These are phyloP conservation scores for Meles meles DNA, from an alignment of 2,113 vertebrate genomes.

Conservation along the genomic window DNA sequence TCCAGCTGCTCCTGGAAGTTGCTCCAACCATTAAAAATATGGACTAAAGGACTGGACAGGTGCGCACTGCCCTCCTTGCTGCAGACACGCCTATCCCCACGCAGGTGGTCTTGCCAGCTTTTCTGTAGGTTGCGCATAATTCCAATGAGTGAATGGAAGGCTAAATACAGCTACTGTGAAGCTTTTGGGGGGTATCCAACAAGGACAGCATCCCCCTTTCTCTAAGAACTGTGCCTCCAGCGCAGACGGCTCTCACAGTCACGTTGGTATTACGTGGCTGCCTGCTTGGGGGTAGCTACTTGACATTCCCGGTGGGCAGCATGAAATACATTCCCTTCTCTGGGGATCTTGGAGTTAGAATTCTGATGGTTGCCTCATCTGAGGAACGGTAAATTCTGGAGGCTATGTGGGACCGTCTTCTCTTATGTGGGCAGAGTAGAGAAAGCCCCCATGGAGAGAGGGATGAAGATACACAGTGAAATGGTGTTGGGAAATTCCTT, in stretches of 20 bases:
- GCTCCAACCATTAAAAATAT: slow-evolving; percentile 83
- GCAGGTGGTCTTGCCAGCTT: background rate
- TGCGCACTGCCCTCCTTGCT: background rate
- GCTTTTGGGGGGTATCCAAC: background rate
- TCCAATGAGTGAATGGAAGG: background rate
- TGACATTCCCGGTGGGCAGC: background rate
- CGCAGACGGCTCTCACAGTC: background rate
- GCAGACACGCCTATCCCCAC: background rate
- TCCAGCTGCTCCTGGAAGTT: slow-evolving; percentile 92
- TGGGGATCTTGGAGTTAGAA: background rate
- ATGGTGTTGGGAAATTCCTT: background rate
- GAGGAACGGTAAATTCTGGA: background rate
- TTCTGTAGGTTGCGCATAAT: background rate
- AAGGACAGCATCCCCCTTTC: background rate
- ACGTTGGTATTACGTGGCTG: background rate
- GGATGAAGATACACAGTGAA: background rate
- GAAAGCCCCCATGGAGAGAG: background rate
- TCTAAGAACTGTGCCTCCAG: background rate
- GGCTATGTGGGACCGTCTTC: background rate
- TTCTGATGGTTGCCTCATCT: background rate
- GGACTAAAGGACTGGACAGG: slow-evolving; percentile 27
- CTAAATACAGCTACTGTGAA: background rate
- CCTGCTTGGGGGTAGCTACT: background rate
- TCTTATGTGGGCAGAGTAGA: background rate
- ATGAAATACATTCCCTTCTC: background rate